Evolutionary conservation across 2,797 vertebrate genomes (phyloP), one percentile per base, ranked within the genome.

Genomic region (Melanotaenia pygmaea): DNA sequence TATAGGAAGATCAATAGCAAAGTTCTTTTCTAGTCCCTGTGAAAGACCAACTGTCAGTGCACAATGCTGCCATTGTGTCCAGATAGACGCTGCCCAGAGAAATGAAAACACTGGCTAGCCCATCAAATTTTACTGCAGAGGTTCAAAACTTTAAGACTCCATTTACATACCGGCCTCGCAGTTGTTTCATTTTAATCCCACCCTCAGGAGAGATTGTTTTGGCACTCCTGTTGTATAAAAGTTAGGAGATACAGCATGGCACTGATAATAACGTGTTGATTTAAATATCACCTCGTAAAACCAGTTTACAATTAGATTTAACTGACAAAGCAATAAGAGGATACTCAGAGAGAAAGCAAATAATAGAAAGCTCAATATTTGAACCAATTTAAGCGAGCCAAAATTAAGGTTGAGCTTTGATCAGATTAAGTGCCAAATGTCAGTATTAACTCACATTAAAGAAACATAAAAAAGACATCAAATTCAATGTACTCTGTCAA

Each of bases 1-100:
- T 34, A 71, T 64, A 7, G 34, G 70, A 56, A 64, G 61, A 83
- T 64, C 51, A 80, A 74, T 75, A 58, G 24, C 24, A 32, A 54
- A 6, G 18, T 62, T 76, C 14, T 53, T 64, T 68, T 50, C 66
- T 13, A 69, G 18, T 47, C 5, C 30, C 9, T 13, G 11, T 70
- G 61, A 69, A 73, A 67, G 35, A 60, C 34, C 0, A 59, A 72
- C 32, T 32, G 62, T 58, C 13, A 47, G 13, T 53, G 8, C 22
- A 38, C 26, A 53, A 12, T 60, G 22, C 69, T 75, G 58, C 72
- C 16, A 8, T 38, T 14, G 20, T 64, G 6, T 60, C 12, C 4
- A 24, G n/a, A 43, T 57, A 45, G 30, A 57, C 20, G 20, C 34
- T 47, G 53, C 37, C 70, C 7, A 43, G 18, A 11, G 34, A 51